Base-by-base conservation (phyloP, 2,797 vertebrate genomes). In the Furcifer pardalis region DNA sequence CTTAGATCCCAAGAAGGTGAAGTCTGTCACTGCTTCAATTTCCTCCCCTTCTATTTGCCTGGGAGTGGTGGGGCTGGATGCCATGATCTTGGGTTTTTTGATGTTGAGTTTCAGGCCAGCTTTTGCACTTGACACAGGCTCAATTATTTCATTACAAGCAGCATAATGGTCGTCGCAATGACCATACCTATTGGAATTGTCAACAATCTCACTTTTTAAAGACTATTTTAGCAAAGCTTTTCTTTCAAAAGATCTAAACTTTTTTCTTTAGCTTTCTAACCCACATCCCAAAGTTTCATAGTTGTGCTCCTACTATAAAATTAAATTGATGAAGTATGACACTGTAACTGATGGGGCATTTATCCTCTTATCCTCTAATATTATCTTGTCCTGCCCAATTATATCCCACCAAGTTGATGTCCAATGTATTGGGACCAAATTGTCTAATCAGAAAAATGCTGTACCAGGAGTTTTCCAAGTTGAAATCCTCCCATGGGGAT, bases 261-360 rank as follows among this genome's bases (percentile, higher is more conserved):
- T 68, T 40, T 69, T 69, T 23, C 35, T 69, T 23, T 17, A 56
- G 21, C 40, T 40, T 71, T 37, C 25, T 25, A 71, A 8, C 37
- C 32, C 25, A 35, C 40, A 7, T 35, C 40, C 68, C 19, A 44
- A n/a, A n/a, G n/a, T 73, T 82, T 40, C 44, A 78, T 30, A 42
- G 59, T 63, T 79, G 69, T 30, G 4, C 42, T 73, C 10, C 32
- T 84, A n/a, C n/a, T n/a, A n/a, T 72, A 40, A 91, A 56, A 83
- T 90, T 89, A 89, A 93, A 89, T 60, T 91, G 90, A 92, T 92
- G 84, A 78, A 90, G 17, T 81, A 78, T 89, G 94, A 93, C 91
- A 91, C 60, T 73, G 65, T 79, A 86, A 81, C 10, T 82, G 84
- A 77, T 56, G 66, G n/a, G 46, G 37, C 80, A 86, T 71, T 94